These are phyloP conservation scores for Polyergus mexicanus DNA, from an alignment of 1,140 invertebrate genomes.

Conservation along the genomic window DNA sequence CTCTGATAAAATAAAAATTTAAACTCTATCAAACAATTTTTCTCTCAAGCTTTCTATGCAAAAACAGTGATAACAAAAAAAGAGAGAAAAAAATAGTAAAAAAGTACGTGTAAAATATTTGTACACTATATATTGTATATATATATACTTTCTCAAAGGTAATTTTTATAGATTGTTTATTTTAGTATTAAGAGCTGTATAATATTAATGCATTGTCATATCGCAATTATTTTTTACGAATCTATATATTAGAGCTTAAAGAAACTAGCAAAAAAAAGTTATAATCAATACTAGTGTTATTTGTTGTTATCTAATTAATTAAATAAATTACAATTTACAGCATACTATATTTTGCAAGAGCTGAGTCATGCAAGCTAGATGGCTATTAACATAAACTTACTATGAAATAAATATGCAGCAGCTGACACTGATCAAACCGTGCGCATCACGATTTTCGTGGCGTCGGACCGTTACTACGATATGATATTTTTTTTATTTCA, in stretches of 20 bases:
- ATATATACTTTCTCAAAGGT: neutral
- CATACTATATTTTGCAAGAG: neutral
- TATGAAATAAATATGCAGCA: neutral
- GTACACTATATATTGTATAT: too few relatives aligned
- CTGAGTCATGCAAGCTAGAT: neutral
- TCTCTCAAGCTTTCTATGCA: constrained; percentile 44
- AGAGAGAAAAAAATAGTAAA: neutral
- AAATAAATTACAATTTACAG: neutral
- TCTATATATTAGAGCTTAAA: neutral
- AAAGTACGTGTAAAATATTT: neutral
- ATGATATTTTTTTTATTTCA: constrained; percentile 43
- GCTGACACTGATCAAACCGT: neutral
- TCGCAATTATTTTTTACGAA: constrained; percentile 2
- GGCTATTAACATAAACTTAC: constrained; percentile 25
- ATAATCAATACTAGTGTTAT: neutral
- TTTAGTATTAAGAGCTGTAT: neutral
- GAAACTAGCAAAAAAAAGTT: neutral
- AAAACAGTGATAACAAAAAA: constrained; percentile 21
- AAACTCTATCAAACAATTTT: constrained; percentile 58
- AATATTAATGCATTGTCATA: neutral
- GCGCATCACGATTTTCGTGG: constrained; percentile 25
- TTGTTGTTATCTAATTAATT: neutral
- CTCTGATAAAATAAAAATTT: constrained; percentile 42
- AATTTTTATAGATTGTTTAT: constrained; percentile 7
- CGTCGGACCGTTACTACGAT: neutral